Conservation (phyloP, 2,888 invertebrate species). For the Hyposoter didymator region DNA sequence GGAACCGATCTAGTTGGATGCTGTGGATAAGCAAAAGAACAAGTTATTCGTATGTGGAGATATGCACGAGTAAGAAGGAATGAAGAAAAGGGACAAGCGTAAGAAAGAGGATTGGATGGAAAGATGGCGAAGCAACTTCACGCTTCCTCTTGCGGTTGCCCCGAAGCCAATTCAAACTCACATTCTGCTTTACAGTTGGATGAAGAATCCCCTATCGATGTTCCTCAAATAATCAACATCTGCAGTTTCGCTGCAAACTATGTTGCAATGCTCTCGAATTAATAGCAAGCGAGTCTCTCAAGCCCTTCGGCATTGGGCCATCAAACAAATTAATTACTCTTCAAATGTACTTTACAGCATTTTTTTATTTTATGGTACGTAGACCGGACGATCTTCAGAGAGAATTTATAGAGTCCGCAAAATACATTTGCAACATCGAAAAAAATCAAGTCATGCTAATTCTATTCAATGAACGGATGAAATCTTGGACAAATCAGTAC, state of each 20-base stretch:
- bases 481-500: constrained; percentile 16
- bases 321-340: constrained; percentile 49
- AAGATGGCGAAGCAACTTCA: constrained; percentile 28
- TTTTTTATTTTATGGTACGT: background rate
- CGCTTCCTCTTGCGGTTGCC: constrained; percentile 11
- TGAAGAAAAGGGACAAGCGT: constrained; percentile 5
- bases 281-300: constrained; percentile 21
- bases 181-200: constrained; percentile 11
- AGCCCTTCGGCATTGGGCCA: constrained; percentile 7
- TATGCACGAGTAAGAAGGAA: constrained; percentile 5
- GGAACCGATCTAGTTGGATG: constrained; percentile 51
- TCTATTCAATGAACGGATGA: constrained; percentile 17
- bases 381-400: constrained; percentile 13
- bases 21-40: constrained; percentile 37
- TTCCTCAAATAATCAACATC: constrained; percentile 42
- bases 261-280: constrained; percentile 40
- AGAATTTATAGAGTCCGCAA: background rate
- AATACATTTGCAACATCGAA: background rate
- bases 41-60: constrained; percentile 7
- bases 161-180: constrained; percentile 38
- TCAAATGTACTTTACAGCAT: constrained; percentile 3
- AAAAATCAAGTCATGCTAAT: constrained; percentile 12
- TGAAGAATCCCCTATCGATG: constrained; percentile 29
- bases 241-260: constrained; percentile 41
- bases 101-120: constrained; percentile 28